Evolutionary conservation across 2,888 invertebrate genomes (phyloP), one percentile per base, ranked within the genome.

Genomic region (Bimastos eiseni): DNA sequence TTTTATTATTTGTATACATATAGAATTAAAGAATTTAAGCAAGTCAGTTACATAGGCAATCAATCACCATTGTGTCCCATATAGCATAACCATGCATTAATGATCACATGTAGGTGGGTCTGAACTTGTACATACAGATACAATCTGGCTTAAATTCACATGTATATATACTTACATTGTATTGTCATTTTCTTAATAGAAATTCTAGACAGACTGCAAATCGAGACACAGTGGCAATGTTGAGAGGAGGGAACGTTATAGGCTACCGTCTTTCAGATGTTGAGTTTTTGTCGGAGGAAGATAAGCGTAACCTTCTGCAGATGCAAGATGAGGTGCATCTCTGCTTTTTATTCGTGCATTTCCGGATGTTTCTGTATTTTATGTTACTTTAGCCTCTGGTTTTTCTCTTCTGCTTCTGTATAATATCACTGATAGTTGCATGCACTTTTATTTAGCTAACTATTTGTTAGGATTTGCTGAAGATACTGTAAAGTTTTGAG

Each of bases 221-320:
- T 86, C 86, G 86, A 37, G 86, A 86, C 86, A 86, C 86, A 86
- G 86, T 86, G 34, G 86, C 86, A 19, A 36, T 86, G 21, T 36
- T 86, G 24, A 37, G 36, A 36, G 34, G 86, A 86, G 86, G 19
- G 17, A 21, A 34, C 13, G 86, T 6, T 86, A 30, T n/a, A n/a
- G 86, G 86, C 34, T 86, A 86, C 15, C 86, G 37, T 21, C 86
- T 86, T 34, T 86, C 86, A 34, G 86, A 86, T 86, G 24, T 34
- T 37, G 86, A 37, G 2, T 86, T 86, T 36, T 6, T 86, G 37
- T 36, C 86, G 24, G 86, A 86, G 34, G 86, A 86, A 37, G 86
- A 86, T 24, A 86, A 33, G 37, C 86, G 21, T 36, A 24, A 86
- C 34, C 4, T 86, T 86, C 34, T 34, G 34, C 34, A 86, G 86